Base-by-base conservation (phyloP, 2,797 vertebrate genomes). In the Trachurus trachurus region DNA sequence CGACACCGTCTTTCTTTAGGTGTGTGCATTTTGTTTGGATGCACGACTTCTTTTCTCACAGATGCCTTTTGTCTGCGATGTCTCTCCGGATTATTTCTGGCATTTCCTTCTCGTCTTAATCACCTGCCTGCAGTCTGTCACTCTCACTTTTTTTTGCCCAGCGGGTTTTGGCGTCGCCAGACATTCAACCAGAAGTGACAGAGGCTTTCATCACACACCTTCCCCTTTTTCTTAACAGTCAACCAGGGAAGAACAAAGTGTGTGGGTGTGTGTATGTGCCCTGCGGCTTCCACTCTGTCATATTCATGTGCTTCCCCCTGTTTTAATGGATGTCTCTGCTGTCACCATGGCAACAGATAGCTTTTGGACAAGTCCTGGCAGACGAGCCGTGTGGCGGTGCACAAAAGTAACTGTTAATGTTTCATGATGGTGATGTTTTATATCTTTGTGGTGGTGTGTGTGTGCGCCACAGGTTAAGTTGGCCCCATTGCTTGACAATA, bases 171-270 rank as follows among this genome's bases (percentile, higher is more conserved):
- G 22, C 67, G 4, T 52, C 9, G 22, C 52, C 67, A 56, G 49
- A 31, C 39, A 1, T 39, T 71, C 49, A 75, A 69, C 57, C 67
- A 19, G 50, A 81, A 81, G 66, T 76, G 72, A 78, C 61, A 42
- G 72, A 19, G 10, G 52, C 74, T 81, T 67, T 83, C 58, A 66
- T 75, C 71, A 61, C 67, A 71, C 78, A 76, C 78, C 78, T 88
- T 89, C 83, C 84, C 52, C 34, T 65, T 89, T 88, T 80, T 79
- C 16, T 66, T 8, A 80, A 72, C 63, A 1, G 71, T 60, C 54
- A 87, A 70, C 34, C 29, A 52, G 11, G 54, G 39, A 12, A 70
- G 65, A 80, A 78, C 70, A 73, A 83, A 82, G 60, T 61, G 21
- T 53, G 37, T 72, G 59, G 39, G 37, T 44, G 26, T 49, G 16